Evolutionary conservation across 92 coral and sea anemone species (phyloP).

Genomic region (Palythoa grandis): DNA sequence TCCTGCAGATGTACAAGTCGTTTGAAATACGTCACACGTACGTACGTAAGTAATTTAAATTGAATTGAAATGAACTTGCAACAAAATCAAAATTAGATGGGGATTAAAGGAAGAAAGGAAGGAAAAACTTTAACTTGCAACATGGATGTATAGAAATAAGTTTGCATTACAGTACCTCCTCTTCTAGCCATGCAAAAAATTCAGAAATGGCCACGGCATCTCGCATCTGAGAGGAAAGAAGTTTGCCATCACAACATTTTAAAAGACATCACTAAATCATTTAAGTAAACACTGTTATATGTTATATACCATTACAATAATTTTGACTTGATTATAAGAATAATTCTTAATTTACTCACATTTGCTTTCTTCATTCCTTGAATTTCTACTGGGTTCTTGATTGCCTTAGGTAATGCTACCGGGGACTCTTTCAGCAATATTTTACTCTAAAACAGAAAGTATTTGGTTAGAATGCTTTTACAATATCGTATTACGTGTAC

Average conservation of each 20-base stretch:
- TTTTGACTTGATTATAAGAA: neutral
- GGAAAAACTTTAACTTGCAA: too few species aligned
- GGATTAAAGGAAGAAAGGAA: neutral
- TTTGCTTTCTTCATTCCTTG: slow-evolving; percentile 94
- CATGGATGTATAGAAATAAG: neutral
- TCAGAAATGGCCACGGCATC: slow-evolving; percentile 89
- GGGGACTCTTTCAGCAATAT: slow-evolving; percentile 78
- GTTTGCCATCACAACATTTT: too few species aligned
- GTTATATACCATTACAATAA: neutral
- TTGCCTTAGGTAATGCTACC: slow-evolving; percentile 84
- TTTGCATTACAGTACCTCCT: slow-evolving; percentile 38
- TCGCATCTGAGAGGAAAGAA: slow-evolving; percentile 51
- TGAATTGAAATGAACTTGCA: too few species aligned
- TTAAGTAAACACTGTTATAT: too few species aligned
- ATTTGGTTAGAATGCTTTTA: too few species aligned
- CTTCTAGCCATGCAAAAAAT: slow-evolving; percentile 84
- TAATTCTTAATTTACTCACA: slow-evolving; percentile 53
- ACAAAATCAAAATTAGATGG: neutral
- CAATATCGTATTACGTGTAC: too few species aligned
- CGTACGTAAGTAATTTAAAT: too few species aligned
- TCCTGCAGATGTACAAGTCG: too few species aligned
- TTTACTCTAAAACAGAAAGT: slow-evolving; percentile 39
- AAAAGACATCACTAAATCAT: neutral
- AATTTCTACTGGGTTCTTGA: slow-evolving; percentile 84
- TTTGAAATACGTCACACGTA: too few species aligned